Conservation (phyloP, 2,888 invertebrate species). For the Willowsia nigromaculata region DNA sequence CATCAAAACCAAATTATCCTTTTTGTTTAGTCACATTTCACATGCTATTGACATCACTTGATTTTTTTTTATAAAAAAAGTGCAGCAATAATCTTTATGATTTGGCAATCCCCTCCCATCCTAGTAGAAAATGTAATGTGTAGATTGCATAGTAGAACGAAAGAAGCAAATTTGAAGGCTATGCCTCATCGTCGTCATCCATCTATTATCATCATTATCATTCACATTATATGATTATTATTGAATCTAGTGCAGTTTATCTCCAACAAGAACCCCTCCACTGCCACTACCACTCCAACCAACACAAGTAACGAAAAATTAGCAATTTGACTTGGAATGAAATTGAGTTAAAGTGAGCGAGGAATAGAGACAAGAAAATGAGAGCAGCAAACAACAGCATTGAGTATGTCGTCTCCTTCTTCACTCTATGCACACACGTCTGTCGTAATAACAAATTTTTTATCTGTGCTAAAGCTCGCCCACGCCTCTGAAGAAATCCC, state of each 20-base stretch:
- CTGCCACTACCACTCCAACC: neutral
- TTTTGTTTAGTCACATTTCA: neutral
- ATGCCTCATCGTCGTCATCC: slow-evolving; percentile 6
- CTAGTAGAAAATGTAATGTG: neutral
- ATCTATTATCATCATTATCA: slow-evolving; percentile 21
- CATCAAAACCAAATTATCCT: slow-evolving; percentile 5
- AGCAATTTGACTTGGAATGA: neutral
- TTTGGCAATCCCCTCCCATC: neutral
- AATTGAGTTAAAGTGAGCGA: neutral
- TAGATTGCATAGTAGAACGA: neutral
- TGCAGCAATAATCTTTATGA: neutral
- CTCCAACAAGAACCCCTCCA: neutral
- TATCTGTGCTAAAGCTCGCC: slow-evolving; percentile 45
- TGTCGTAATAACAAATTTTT: slow-evolving; percentile 25
- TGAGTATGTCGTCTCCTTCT: neutral
- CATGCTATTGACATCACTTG: neutral
- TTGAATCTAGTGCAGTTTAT: slow-evolving; percentile 27
- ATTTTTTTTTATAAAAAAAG: neutral
- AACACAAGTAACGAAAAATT: neutral
- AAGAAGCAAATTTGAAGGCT: slow-evolving; percentile 2
- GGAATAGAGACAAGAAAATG: neutral
- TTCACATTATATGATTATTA: slow-evolving; percentile 14
- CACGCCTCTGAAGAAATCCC: slow-evolving; percentile 51
- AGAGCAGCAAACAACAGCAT: slow-evolving; percentile 8
- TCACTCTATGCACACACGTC: neutral